Percentiles rank a stretch among this genome's conserved stretches.
These are phyloP conservation scores for Dicyema japonicum DNA, from an alignment of 1,140 invertebrate species.

Conservation along the genomic window DNA sequence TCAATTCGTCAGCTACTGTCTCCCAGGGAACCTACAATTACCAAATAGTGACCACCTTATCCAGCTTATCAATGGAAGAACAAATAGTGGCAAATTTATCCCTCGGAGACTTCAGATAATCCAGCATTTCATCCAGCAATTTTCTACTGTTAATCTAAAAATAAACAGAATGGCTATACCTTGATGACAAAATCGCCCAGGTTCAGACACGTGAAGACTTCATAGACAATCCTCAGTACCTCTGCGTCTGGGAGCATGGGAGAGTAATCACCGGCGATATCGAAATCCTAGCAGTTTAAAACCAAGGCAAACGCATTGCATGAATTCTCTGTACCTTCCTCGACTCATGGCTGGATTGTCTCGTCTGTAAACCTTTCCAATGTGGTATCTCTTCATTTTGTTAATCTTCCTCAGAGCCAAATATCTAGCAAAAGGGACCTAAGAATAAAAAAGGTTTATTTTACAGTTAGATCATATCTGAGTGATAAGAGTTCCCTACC, in stretches of 20 bases:
- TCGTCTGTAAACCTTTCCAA: slow-evolving; percentile 49
- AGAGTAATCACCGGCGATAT: slow-evolving; percentile 82
- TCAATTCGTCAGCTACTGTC: slow-evolving; percentile 72
- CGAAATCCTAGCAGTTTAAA: too few species aligned
- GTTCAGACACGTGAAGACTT: slow-evolving; percentile 33
- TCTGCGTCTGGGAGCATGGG: slow-evolving; percentile 82
- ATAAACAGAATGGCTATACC: too few species aligned
- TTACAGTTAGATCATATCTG: slow-evolving; percentile 26
- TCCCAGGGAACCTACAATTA: slow-evolving; percentile 39
- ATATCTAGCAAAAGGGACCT: slow-evolving; percentile 77
- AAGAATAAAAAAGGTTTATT: too few species aligned
- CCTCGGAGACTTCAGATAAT: slow-evolving; percentile 55
- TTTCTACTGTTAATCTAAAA: slow-evolving; percentile 71
- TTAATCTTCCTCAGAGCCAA: slow-evolving; percentile 78
- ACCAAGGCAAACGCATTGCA: too few species aligned
- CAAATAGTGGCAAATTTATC: slow-evolving; percentile 67
- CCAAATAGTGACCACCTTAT: slow-evolving; percentile 49
- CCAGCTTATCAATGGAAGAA: slow-evolving; percentile 89
- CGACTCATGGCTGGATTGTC: slow-evolving; percentile 83
- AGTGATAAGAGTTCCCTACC: slow-evolving; percentile 46
- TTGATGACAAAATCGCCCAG: slow-evolving; percentile 61
- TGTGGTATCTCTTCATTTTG: slow-evolving; percentile 42
- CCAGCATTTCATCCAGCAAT: slow-evolving; percentile 78
- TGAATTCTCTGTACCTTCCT: slow-evolving; percentile 84
- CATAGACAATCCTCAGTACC: slow-evolving; percentile 57